Evolutionary conservation across 2,113 vertebrate genomes (phyloP), one percentile per base, ranked within the genome.

Genomic region (Lanius ludovicianus): DNA sequence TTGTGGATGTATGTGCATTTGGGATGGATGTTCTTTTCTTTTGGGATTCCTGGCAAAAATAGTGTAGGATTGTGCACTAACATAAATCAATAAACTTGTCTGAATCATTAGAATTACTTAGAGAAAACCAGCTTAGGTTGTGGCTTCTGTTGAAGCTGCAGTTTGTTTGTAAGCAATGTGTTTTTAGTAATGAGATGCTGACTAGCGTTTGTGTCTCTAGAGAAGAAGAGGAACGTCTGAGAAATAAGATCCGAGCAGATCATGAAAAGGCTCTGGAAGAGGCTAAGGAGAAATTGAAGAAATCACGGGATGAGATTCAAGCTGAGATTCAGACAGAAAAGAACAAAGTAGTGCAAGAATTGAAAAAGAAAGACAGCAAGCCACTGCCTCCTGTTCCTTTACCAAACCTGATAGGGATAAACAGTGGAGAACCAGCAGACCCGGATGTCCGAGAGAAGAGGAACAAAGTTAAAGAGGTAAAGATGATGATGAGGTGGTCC

Each of bases 261-360:
- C 99, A 99, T 10, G 99, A 99, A 97, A 99, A 99, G 70, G 99
- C 99, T 18, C 97, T 99, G 95, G 99, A 99, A 97, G 99, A 99
- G 97, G 99, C 99, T 39, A 99, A 99, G 96, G 99, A 99, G 98
- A 99, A 99, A 97, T 98, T 99, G 93, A 98, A 98, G 81, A 99
- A 99, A 97, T 99, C 99, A 8, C 99, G 98, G 42, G 99, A 99
- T 93, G 99, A 99, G 96, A 98, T 99, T 90, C 98, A 97, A 97
- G 99, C 99, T 17, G 99, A 99, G 98, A 99, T 99, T 96, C 99
- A 99, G 98, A 99, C 99, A 19, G 99, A 99, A 96, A 99, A 99
- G 98, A 98, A 94, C 96, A 99, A 99, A 95, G 98, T 99, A 83
- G 94, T 96, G 42, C 98, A 99, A 97, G 98, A 99, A 82, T 89